Evolutionary conservation across 2,888 invertebrate genomes (phyloP).

Genomic region (Sthenelais limicola): DNA sequence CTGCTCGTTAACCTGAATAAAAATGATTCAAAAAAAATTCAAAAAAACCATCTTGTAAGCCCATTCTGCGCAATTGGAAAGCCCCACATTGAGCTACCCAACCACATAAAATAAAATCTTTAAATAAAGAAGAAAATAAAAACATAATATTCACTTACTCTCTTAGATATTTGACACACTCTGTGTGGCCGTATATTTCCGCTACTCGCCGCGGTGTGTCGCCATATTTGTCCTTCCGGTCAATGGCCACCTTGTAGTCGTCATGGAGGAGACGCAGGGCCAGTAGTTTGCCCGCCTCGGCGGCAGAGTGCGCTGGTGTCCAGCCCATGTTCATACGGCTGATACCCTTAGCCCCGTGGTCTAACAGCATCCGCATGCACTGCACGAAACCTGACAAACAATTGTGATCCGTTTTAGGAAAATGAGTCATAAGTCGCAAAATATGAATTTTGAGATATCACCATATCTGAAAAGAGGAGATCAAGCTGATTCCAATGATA

Average conservation of each 20-base stretch:
- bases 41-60: too few species aligned
- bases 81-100: too few species aligned
- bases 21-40: too few species aligned
- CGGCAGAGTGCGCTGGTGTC: slow-evolving; percentile 70
- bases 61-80: too few species aligned
- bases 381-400: slow-evolving; percentile 69
- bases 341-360: slow-evolving; percentile 63
- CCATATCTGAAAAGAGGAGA: too few species aligned
- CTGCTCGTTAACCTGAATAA: too few species aligned
- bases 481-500: too few species aligned
- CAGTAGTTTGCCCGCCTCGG: slow-evolving; percentile 64
- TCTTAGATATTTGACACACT: slow-evolving; percentile 61
- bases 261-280: slow-evolving; percentile 61
- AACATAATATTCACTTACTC: slow-evolving; percentile 58
- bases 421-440: too few species aligned
- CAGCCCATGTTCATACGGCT: slow-evolving; percentile 62
- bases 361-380: slow-evolving; percentile 64
- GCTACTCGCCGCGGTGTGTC: slow-evolving; percentile 63
- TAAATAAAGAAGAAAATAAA: too few species aligned
- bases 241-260: slow-evolving; percentile 60
- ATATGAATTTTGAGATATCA: too few species aligned
- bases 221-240: slow-evolving; percentile 62
- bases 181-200: slow-evolving; percentile 63
- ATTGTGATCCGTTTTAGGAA: too few species aligned
- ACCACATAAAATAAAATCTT: too few species aligned